Percentiles rank a stretch among this genome's conserved stretches.
Conservation (phyloP, 1,140 invertebrate species). For the Lordiphosa stackelbergi region DNA sequence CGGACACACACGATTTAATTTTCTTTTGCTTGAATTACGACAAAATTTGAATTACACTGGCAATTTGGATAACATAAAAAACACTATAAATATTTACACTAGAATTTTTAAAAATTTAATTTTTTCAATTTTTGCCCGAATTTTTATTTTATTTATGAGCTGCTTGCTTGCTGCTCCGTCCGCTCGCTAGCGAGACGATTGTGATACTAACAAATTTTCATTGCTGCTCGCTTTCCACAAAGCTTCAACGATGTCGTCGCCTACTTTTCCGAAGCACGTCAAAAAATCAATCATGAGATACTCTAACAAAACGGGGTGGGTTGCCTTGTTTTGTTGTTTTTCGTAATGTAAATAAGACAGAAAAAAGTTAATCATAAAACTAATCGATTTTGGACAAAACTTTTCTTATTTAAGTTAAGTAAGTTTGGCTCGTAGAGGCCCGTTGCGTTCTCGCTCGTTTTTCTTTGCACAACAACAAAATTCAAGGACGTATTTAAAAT, state of each 20-base stretch:
- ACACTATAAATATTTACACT: slow-evolving; percentile 52
- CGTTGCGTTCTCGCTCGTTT: too few species aligned
- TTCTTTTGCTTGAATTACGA: slow-evolving; percentile 6
- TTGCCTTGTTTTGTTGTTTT: too few species aligned
- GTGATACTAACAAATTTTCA: slow-evolving; percentile 57
- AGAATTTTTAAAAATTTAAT: slow-evolving; percentile 30
- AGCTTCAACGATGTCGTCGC: slow-evolving; percentile 33
- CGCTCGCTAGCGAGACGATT: slow-evolving; percentile 59
- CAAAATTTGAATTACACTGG: slow-evolving; percentile 36
- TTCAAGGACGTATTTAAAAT: too few species aligned
- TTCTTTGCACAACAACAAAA: too few species aligned
- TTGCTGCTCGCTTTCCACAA: slow-evolving; percentile 37
- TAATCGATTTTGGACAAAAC: too few species aligned
- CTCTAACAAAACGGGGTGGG: too few species aligned
- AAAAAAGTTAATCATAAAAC: too few species aligned
- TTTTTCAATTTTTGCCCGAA: slow-evolving; percentile 2
- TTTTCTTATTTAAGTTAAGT: too few species aligned
- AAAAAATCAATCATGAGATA: slow-evolving; percentile 58
- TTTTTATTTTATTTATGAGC: slow-evolving; percentile 19
- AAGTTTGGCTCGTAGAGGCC: too few species aligned
- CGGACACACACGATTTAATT: slow-evolving; percentile 13
- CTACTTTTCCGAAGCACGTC: slow-evolving; percentile 60
- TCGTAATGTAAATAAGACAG: too few species aligned
- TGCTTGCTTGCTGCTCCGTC: slow-evolving; percentile 29
- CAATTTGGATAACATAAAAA: slow-evolving; percentile 36